Base-by-base conservation (phyloP, 1,140 invertebrate genomes). In the Acromyrmex charruanus region DNA sequence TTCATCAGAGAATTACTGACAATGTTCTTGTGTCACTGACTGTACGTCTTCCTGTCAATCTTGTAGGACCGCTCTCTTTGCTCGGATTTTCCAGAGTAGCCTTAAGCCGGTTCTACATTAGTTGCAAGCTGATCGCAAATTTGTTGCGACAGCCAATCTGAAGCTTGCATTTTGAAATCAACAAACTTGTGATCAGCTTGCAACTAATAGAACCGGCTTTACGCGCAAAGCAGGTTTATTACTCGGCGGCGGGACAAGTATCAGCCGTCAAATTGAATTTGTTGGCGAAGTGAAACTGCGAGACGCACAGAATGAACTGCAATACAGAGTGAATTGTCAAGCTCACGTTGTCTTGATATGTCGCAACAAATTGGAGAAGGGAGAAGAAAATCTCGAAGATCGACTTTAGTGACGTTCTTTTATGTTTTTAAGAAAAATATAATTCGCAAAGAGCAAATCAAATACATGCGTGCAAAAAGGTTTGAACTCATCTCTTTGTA, bases 301-400 rank as follows among this genome's bases (percentile, higher is more conserved):
- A 28, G 10, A 82, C 44, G 51, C 49, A n/a, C 61, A n/a, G 28
- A 65, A 12, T n/a, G 31, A 65, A 49, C 44, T 18, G 51, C 28
- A 53, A 53, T 39, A 44, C 71, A 69, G 59, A 68, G 44, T 61
- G 71, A 71, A 87, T 88, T 71, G 79, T 85, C 77, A 87, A 88
- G 51, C 44, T 51, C 2, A 3, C 59, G 65, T 89, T 89, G 65
- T 88, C 44, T 39, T 28, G 69, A 35, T 21, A 7, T 39, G 0
- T 7, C 12, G n/a, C 25, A 28, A 25, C 61, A 44, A 21, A 58
- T 18, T 59, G n/a, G 6, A 39, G 28, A 68, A 80, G 21, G n/a
- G 25, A 51, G 21, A 65, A 53, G 25, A 53, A 51, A 77, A 63
- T 16, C 16, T 55, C 7, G 4, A 14, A 25, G 21, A 4, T 35